A percentile compares a stretch with the other conserved stretches of the same genome.
Conservation (phyloP, 2,797 vertebrate species). For the Orestias chungarensis region DNA sequence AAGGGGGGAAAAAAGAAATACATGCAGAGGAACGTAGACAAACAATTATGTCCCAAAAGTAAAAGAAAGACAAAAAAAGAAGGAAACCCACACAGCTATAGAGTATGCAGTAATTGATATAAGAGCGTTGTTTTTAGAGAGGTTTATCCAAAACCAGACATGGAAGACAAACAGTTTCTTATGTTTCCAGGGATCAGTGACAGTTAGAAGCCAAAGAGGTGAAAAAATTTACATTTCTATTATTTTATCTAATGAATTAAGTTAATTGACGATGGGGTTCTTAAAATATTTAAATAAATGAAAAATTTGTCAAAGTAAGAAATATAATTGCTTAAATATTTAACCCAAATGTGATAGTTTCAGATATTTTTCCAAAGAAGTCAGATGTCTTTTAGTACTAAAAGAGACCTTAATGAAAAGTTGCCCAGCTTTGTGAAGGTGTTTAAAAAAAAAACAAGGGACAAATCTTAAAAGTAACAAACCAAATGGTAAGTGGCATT, state of each 20-base stretch:
- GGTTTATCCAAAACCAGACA: not conserved
- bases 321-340: not conserved
- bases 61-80: not conserved
- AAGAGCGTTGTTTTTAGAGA: not conserved
- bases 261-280: not conserved
- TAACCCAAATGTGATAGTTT: not conserved
- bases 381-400: not conserved
- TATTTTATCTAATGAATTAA: not conserved
- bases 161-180: not conserved
- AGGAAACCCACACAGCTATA: not conserved
- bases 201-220: not conserved
- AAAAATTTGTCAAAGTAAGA: not conserved
- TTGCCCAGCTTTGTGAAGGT: not conserved
- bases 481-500: too few relatives aligned
- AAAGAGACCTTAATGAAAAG: not conserved
- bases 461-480: not conserved
- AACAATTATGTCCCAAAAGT: not conserved
- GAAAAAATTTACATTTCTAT: constrained; percentile 1
- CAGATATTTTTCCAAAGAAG: not conserved
- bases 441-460: not conserved
- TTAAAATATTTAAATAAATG: constrained; percentile 2
- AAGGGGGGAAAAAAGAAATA: not conserved
- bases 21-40: not conserved
- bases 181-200: not conserved
- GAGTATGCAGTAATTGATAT: not conserved